A percentile compares a stretch with the other conserved stretches of the same genome.
Evolutionary conservation across 2,888 invertebrate genomes (phyloP).

Genomic region (Orchestes rusci): DNA sequence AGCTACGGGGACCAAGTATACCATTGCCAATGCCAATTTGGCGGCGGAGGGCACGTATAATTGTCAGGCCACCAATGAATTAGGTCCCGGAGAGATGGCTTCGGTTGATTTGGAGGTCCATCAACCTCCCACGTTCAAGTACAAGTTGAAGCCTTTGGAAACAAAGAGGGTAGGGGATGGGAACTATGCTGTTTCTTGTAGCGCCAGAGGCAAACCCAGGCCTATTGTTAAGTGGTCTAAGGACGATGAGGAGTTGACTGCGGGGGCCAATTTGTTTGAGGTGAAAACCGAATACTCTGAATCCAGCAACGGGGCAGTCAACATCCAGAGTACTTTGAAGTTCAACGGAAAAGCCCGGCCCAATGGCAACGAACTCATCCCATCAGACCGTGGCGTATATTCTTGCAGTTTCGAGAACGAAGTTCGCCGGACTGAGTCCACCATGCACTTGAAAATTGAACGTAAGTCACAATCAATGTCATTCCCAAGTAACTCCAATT

Average conservation of each 20-base stretch:
- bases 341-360: conserved; percentile 76
- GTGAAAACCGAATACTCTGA: conserved; percentile 65
- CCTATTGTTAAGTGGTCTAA: conserved; percentile 82
- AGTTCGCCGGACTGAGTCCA: conserved; percentile 79
- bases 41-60: conserved; percentile 80
- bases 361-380: conserved; percentile 66
- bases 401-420: conserved; percentile 85
- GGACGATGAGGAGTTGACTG: conserved; percentile 71
- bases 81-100: conserved; percentile 75
- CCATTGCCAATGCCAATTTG: conserved; percentile 77
- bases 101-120: conserved; percentile 79
- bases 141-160: conserved; percentile 74
- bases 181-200: conserved; percentile 74
- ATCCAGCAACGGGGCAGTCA: conserved; percentile 70
- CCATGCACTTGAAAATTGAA: conserved; percentile 86
- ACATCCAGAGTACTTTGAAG: conserved; percentile 73
- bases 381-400: conserved; percentile 81
- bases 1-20: conserved; percentile 74
- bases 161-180: conserved; percentile 72
- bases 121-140: conserved; percentile 79
- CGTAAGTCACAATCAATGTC: too few relatives aligned
- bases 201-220: conserved; percentile 81
- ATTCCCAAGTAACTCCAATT: too few relatives aligned
- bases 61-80: conserved; percentile 82
- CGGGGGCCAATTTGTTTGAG: conserved; percentile 72